These are phyloP conservation scores for Himalopsyche anomala DNA, from an alignment of 2,888 invertebrate genomes.

Conservation along the genomic window DNA sequence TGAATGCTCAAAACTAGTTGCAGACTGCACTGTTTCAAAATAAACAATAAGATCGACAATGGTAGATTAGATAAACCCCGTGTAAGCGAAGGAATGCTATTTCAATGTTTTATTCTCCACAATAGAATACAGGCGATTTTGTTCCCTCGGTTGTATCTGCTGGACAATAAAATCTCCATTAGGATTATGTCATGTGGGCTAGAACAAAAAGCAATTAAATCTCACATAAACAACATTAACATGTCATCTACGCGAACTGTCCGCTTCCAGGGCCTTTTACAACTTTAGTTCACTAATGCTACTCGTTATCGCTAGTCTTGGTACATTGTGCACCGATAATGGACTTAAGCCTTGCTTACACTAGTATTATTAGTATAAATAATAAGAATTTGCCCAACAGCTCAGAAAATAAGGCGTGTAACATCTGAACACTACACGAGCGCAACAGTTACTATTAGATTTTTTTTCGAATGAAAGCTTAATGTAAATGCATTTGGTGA, in stretches of 20 bases:
- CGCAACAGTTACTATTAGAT: too few species aligned
- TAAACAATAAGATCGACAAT: too few species aligned
- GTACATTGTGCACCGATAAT: constrained; percentile 12
- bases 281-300: constrained; percentile 13
- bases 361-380: neutral
- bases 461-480: too few species aligned
- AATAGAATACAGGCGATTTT: too few species aligned
- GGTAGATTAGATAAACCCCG: too few species aligned
- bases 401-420: neutral
- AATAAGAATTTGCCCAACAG: neutral
- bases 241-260: constrained; percentile 5
- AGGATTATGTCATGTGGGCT: constrained; percentile 39
- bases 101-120: too few species aligned
- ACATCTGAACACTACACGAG: too few species aligned
- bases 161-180: constrained; percentile 40
- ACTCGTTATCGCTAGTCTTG: neutral
- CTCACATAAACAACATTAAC: constrained; percentile 18
- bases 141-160: neutral
- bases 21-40: too few species aligned
- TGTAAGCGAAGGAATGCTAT: too few species aligned
- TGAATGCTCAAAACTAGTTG: too few species aligned
- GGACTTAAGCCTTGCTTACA: neutral
- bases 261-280: constrained; percentile 3
- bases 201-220: constrained; percentile 32
- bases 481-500: too few species aligned